phyloP scores from a whole-genome alignment of 1,140 invertebrate species.

The Panagrolaimus sp. region DNA sequence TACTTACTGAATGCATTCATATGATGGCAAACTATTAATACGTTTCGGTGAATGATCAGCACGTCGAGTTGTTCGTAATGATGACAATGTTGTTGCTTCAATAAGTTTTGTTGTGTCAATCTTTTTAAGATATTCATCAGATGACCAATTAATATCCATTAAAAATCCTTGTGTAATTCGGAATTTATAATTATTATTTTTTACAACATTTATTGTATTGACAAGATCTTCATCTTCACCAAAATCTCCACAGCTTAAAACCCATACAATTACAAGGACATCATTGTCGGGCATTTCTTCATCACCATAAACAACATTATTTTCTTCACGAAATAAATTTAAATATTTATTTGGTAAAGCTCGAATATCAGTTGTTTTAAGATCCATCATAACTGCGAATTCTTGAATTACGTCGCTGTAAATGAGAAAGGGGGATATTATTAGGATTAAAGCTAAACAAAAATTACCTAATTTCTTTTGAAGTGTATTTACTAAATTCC shows the following conservation, averaged over 20 bases:
- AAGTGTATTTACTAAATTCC: background rate
- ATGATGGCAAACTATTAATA: background rate
- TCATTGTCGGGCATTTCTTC: background rate
- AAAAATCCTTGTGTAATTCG: background rate
- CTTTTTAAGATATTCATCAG: background rate
- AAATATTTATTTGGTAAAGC: background rate
- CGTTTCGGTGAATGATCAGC: background rate
- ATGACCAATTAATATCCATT: background rate
- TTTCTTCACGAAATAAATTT: background rate
- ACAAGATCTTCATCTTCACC: background rate
- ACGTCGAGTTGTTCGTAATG: background rate
- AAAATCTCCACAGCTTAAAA: slow-evolving; percentile 1
- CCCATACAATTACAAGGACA: background rate
- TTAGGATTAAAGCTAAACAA: no score
- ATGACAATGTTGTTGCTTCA: background rate
- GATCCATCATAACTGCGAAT: background rate
- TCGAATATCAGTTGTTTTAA: background rate
- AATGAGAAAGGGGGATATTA: no score
- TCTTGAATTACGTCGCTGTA: background rate
- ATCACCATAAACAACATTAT: background rate
- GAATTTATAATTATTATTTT: background rate
- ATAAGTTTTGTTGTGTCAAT: background rate
- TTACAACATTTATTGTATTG: background rate
- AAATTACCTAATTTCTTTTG: background rate
- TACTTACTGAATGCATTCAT: slow-evolving; percentile 5